A percentile compares a stretch with the other conserved stretches of the same genome.
Evolutionary conservation across 2,888 invertebrate genomes (phyloP).

Genomic region (Imbricaverruca yamaguchii): DNA sequence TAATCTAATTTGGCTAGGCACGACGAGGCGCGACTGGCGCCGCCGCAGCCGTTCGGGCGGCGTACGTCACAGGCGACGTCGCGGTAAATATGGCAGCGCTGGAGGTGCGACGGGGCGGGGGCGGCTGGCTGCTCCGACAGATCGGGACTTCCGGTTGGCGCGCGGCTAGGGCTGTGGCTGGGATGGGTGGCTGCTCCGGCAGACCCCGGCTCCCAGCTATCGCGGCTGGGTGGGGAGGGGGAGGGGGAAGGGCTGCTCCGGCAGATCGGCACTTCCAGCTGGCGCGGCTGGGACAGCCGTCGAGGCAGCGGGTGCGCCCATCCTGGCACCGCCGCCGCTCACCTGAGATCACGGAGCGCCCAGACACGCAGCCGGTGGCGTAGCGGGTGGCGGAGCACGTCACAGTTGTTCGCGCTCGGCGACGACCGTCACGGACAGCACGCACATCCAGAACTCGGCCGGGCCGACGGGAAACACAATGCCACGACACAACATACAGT

Average conservation of each 20-base stretch:
- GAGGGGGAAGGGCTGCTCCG: neutral
- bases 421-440: neutral
- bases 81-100: constrained; percentile 7
- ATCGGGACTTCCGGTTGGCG: too few relatives aligned
- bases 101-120: neutral
- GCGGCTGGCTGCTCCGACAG: too few relatives aligned
- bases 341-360: neutral
- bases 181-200: neutral
- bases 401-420: too few relatives aligned
- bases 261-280: constrained; percentile 4
- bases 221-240: too few relatives aligned
- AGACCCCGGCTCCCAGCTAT: too few relatives aligned
- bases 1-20: neutral
- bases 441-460: neutral
- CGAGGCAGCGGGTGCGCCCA: neutral
- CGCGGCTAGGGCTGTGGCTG: too few relatives aligned
- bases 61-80: neutral
- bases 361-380: neutral
- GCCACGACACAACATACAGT: neutral
- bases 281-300: neutral
- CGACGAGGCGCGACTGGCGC: neutral
- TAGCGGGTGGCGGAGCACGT: neutral
- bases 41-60: neutral
- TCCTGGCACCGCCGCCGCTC: neutral
- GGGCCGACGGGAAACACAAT: neutral